These are phyloP conservation scores for Sphenopsis melanotis DNA, from an alignment of 2,797 vertebrate genomes.

Conservation along the genomic window DNA sequence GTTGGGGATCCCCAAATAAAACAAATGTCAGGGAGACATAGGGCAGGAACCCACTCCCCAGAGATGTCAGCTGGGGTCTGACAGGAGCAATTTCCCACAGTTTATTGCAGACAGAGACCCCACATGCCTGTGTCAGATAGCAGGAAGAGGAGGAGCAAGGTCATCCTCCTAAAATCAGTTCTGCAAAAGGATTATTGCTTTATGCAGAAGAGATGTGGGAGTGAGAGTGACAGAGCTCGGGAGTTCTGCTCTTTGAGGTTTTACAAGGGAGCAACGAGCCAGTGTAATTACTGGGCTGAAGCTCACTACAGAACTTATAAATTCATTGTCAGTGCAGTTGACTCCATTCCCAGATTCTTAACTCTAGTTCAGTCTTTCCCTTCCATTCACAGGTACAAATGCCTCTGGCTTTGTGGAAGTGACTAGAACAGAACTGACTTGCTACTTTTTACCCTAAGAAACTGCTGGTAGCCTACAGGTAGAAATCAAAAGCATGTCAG, in stretches of 20 bases:
- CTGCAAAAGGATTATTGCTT: not conserved
- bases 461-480: conserved; percentile 62
- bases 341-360: not conserved
- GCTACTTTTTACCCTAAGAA: conserved; percentile 51
- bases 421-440: conserved; percentile 64
- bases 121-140: rapidly evolving
- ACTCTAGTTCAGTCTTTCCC: not conserved
- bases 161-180: not conserved
- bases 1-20: not conserved
- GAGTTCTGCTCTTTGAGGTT: not conserved
- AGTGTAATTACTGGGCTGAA: not conserved
- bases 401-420: conserved; percentile 42
- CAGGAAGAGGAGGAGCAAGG: not conserved
- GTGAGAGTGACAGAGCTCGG: rapidly evolving
- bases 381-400: conserved; percentile 38
- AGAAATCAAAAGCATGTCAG: conserved; percentile 55
- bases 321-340: not conserved
- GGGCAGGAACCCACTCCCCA: not conserved
- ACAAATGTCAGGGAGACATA: not conserved
- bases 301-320: not conserved
- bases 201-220: not conserved
- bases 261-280: not conserved
- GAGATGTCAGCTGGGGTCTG: not conserved
- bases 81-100: not conserved
- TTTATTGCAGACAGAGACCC: not conserved